A percentile compares a stretch with the other conserved stretches of the same genome.
These are phyloP conservation scores for Bambusicola thoracicus DNA, from an alignment of 2,113 vertebrate genomes.

Conservation along the genomic window DNA sequence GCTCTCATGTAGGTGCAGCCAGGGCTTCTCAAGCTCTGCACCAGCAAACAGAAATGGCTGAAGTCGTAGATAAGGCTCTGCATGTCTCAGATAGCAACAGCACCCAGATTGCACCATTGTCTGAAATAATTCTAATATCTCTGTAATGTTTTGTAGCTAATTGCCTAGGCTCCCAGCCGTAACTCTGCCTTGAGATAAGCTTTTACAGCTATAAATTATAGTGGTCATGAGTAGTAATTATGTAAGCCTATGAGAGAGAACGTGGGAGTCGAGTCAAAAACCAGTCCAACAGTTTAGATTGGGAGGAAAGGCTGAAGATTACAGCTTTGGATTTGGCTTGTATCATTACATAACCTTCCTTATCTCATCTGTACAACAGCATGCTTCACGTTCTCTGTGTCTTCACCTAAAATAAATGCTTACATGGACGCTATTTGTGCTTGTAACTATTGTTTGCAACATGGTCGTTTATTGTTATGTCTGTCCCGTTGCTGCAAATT, in stretches of 20 bases:
- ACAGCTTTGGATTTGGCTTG: slow-evolving; percentile 9
- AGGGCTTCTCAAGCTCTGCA: not conserved
- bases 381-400: not conserved
- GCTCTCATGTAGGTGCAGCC: not conserved
- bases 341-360: not conserved
- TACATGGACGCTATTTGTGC: not conserved
- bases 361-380: not conserved
- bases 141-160: not conserved
- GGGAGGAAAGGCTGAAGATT: slow-evolving; percentile 10
- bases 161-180: not conserved
- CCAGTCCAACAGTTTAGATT: not conserved
- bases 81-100: not conserved
- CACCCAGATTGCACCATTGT: not conserved
- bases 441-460: not conserved
- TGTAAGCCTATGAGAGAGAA: not conserved
- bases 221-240: slow-evolving; percentile 7
- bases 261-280: slow-evolving; percentile 6
- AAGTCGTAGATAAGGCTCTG: not conserved
- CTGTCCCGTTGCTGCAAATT: not conserved
- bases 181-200: slow-evolving; percentile 24
- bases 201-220: slow-evolving; percentile 26
- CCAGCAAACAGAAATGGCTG: not conserved
- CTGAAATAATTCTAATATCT: not conserved
- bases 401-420: not conserved
- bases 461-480: not conserved